A percentile compares a stretch with the other conserved stretches of the same genome.
phyloP scores from a whole-genome alignment of 1,140 invertebrate genomes.

The Muscidifurax raptorellus region DNA sequence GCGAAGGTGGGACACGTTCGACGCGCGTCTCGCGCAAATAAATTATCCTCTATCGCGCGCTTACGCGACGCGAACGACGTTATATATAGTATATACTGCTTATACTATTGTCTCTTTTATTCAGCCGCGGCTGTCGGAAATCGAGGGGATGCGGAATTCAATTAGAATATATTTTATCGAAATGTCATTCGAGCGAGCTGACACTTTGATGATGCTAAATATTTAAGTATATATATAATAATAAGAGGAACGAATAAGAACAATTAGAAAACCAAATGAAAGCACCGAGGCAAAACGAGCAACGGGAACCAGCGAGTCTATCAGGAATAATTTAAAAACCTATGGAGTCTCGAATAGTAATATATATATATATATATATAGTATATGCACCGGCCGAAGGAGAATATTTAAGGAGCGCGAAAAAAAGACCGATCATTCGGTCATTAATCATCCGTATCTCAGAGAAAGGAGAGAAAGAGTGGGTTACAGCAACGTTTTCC shows the following conservation, averaged over 20 bases:
- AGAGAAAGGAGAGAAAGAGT: slow-evolving; percentile 20
- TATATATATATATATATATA: too few relatives aligned
- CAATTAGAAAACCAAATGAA: not conserved
- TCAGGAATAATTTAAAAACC: slow-evolving; percentile 3
- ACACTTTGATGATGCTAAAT: too few relatives aligned
- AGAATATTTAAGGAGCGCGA: slow-evolving; percentile 2
- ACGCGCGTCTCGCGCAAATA: slow-evolving; percentile 63
- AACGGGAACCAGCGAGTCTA: not conserved
- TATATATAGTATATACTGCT: too few relatives aligned
- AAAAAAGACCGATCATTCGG: slow-evolving; percentile 29
- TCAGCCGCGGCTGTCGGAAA: not conserved
- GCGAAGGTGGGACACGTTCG: slow-evolving; percentile 65
- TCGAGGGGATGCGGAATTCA: not conserved
- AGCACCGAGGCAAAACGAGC: not conserved
- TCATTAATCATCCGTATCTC: slow-evolving; percentile 45
- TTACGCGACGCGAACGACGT: not conserved
- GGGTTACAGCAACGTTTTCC: not conserved
- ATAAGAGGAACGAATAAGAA: not conserved
- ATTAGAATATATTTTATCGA: not conserved
- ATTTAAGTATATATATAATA: too few relatives aligned
- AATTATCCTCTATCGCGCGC: slow-evolving; percentile 53
- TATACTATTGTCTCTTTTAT: not conserved
- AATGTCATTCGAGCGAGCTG: not conserved
- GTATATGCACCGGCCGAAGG: not conserved
- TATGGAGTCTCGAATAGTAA: not conserved